Evolutionary conservation across 92 coral and sea anemone genomes (phyloP).

Genomic region (Phenganax marumi): DNA sequence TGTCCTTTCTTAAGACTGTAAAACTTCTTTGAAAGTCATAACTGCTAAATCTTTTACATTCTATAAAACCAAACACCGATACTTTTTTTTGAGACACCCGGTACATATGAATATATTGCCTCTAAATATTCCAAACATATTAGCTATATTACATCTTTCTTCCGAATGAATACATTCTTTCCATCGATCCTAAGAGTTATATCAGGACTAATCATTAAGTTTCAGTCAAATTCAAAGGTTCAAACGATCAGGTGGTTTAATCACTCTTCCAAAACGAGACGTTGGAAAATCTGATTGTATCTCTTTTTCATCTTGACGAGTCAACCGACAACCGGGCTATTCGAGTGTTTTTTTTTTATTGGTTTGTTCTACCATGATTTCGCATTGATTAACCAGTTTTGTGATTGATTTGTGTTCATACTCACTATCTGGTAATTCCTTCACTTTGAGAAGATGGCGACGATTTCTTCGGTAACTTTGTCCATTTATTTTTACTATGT

Average conservation of each 20-base stretch:
- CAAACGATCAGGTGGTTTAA: too few species aligned
- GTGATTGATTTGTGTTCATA: neutral
- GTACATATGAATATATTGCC: too few species aligned
- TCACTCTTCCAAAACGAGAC: slow-evolving; percentile 1
- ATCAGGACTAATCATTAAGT: neutral
- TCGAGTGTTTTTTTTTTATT: neutral
- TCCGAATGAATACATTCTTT: neutral
- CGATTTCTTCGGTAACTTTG: too few species aligned
- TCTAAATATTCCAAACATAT: too few species aligned
- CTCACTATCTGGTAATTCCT: neutral
- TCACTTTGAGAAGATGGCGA: too few species aligned
- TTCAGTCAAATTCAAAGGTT: neutral
- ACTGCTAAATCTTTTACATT: too few species aligned
- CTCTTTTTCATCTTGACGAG: neutral
- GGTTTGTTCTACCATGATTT: neutral
- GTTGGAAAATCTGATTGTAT: too few species aligned
- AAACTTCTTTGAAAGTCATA: too few species aligned
- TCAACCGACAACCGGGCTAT: neutral
- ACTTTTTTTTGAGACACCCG: too few species aligned
- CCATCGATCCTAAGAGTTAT: neutral
- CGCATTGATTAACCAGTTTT: too few species aligned
- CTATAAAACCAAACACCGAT: too few species aligned
- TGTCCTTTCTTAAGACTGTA: too few species aligned
- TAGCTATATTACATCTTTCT: neutral
- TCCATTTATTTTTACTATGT: neutral